Conservation (phyloP, 2,113 vertebrate species). For the Cnemophilus loriae region DNA sequence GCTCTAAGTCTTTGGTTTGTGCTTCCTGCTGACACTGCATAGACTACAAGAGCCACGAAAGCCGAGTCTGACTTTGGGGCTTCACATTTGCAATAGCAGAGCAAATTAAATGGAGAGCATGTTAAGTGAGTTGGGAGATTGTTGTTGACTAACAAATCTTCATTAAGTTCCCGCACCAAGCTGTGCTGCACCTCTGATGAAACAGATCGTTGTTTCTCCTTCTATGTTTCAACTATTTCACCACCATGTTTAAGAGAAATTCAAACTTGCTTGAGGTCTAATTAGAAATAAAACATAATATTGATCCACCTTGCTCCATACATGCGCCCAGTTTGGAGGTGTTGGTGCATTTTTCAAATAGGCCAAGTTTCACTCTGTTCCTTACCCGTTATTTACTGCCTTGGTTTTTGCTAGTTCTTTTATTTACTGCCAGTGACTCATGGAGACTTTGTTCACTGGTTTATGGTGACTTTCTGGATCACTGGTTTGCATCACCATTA, state of each 20-base stretch:
- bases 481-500: not conserved
- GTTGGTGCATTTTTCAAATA: not conserved
- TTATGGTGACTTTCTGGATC: not conserved
- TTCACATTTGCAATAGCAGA: not conserved
- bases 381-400: not conserved
- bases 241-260: not conserved
- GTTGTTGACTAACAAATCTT: slow-evolving; percentile 44
- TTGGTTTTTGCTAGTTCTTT: not conserved
- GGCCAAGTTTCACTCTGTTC: not conserved
- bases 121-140: not conserved
- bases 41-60: not conserved
- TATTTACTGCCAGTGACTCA: not conserved
- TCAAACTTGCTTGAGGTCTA: not conserved
- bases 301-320: not conserved
- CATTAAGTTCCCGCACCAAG: not conserved
- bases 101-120: not conserved
- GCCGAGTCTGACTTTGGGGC: not conserved
- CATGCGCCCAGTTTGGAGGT: not conserved
- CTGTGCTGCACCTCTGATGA: not conserved
- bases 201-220: not conserved
- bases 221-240: not conserved
- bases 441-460: not conserved
- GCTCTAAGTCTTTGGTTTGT: not conserved
- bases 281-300: not conserved
- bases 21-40: slow-evolving; percentile 23